Conservation (phyloP, 53 echinoderm and acorn worm genomes). For the Stichopus horrens region DNA sequence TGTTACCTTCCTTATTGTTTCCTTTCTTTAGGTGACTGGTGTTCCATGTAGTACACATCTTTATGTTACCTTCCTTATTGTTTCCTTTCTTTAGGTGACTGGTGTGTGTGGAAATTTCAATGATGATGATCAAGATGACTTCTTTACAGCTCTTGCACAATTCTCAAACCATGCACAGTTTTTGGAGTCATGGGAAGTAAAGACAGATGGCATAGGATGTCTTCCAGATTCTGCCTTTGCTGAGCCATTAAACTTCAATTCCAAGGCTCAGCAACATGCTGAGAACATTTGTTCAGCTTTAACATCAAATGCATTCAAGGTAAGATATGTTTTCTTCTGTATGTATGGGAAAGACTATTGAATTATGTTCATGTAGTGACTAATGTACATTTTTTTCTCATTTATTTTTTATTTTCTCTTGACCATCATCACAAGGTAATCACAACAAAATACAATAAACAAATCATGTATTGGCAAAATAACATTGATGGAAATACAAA, state of each 20-base stretch:
- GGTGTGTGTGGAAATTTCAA: constrained; percentile 44
- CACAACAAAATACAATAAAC: too few relatives aligned
- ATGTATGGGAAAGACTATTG: too few relatives aligned
- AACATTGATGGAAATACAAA: too few relatives aligned
- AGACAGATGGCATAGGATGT: not conserved
- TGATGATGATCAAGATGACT: constrained; percentile 29
- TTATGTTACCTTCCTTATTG: not conserved
- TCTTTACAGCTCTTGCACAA: constrained; percentile 18
- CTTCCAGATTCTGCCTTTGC: constrained; percentile 22
- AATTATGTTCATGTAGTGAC: too few relatives aligned
- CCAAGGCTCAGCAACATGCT: constrained; percentile 32
- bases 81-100: constrained; percentile 22
- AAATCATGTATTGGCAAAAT: too few relatives aligned
- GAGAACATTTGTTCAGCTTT: not conserved
- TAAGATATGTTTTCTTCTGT: not conserved
- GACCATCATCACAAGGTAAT: too few relatives aligned
- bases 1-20: not conserved
- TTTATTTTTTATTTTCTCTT: too few relatives aligned
- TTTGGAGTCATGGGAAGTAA: not conserved
- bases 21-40: constrained; percentile 31
- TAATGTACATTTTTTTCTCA: too few relatives aligned
- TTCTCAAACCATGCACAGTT: constrained; percentile 24
- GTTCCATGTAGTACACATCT: not conserved
- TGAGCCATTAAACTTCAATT: constrained; percentile 33
- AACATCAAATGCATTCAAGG: constrained; percentile 4